phyloP scores from a whole-genome alignment of 1,140 invertebrate genomes.

The Zaprionus gabonicus region DNA sequence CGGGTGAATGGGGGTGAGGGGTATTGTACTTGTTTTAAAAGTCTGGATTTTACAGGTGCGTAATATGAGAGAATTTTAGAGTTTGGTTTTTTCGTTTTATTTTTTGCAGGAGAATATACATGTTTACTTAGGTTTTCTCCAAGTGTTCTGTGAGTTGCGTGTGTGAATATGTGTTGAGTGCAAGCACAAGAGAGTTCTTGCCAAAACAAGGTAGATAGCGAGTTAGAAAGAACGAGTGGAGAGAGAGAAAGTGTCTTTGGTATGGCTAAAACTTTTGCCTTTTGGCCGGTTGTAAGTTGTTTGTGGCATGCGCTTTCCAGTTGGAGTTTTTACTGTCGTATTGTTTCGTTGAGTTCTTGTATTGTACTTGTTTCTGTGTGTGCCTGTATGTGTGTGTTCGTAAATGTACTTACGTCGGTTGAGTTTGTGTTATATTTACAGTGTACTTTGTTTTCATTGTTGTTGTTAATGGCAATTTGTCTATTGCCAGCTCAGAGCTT shows the following conservation, averaged over 20 bases:
- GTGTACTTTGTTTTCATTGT: constrained; percentile 46
- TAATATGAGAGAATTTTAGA: constrained; percentile 55
- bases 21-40: constrained; percentile 32
- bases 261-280: constrained; percentile 31
- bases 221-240: constrained; percentile 22
- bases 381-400: constrained; percentile 10
- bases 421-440: constrained; percentile 68
- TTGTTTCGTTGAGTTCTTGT: constrained; percentile 48
- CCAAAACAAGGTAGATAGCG: constrained; percentile 47
- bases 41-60: constrained; percentile 72
- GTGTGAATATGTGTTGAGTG: constrained; percentile 49
- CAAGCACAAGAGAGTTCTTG: constrained; percentile 74
- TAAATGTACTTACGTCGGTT: constrained; percentile 76
- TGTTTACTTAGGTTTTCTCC: constrained; percentile 45
- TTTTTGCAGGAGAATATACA: constrained; percentile 45
- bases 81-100: constrained; percentile 38
- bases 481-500: constrained; percentile 17
- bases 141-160: constrained; percentile 30
- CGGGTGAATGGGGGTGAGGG: constrained; percentile 7
- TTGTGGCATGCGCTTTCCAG: constrained; percentile 50
- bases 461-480: constrained; percentile 20
- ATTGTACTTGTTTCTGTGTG: constrained; percentile 25
- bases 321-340: constrained; percentile 42
- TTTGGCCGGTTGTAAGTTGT: constrained; percentile 24
- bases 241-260: constrained; percentile 34